These are phyloP conservation scores for Cyrtodaria siliqua DNA, from an alignment of 2,888 invertebrate genomes.

Conservation along the genomic window DNA sequence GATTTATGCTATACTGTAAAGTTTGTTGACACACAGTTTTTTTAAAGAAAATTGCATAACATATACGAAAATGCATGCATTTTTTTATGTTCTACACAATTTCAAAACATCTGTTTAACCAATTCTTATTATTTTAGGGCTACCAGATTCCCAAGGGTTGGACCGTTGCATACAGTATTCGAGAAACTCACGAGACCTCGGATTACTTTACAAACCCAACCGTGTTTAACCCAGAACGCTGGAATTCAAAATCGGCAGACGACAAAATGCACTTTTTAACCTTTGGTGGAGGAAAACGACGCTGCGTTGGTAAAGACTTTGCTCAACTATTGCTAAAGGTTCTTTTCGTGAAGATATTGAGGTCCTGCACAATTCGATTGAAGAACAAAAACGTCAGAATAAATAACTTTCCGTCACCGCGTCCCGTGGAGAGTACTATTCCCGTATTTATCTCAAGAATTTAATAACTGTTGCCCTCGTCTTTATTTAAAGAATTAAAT, in stretches of 20 bases:
- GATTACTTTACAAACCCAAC: slow-evolving; percentile 60
- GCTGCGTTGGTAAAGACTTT: slow-evolving; percentile 81
- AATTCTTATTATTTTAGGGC: slow-evolving; percentile 79
- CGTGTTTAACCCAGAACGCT: slow-evolving; percentile 79
- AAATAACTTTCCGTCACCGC: slow-evolving; percentile 75
- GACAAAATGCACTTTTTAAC: slow-evolving; percentile 76
- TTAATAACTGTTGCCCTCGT: no score
- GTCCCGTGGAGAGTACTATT: slow-evolving; percentile 66
- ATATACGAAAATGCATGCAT: no score
- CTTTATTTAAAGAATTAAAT: no score
- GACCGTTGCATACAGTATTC: slow-evolving; percentile 80
- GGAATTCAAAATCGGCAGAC: slow-evolving; percentile 62
- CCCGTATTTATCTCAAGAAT: background rate
- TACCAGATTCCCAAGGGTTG: slow-evolving; percentile 82
- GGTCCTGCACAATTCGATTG: slow-evolving; percentile 73
- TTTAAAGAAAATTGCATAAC: no score
- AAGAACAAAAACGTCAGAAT: slow-evolving; percentile 68
- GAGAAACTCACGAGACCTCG: slow-evolving; percentile 80
- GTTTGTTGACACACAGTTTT: no score
- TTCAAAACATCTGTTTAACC: no score
- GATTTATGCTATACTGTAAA: no score
- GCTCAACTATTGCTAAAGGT: slow-evolving; percentile 77
- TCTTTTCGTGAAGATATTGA: slow-evolving; percentile 75
- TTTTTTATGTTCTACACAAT: no score
- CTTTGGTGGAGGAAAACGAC: slow-evolving; percentile 80